Percentiles rank a stretch among this genome's conserved stretches.
These are phyloP conservation scores for Conchocele bisecta DNA, from an alignment of 2,888 invertebrate genomes.

Conservation along the genomic window DNA sequence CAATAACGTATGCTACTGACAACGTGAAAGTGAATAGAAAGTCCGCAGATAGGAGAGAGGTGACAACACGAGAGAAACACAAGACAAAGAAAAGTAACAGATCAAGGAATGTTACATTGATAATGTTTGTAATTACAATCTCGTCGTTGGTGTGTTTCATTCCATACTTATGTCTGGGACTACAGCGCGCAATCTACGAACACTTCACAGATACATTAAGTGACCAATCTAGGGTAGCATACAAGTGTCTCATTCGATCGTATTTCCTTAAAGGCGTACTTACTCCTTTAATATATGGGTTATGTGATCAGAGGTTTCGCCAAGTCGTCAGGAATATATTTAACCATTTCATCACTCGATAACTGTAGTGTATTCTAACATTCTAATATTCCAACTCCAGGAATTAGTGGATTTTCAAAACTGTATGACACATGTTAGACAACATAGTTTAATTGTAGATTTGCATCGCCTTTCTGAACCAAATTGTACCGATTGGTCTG, in stretches of 20 bases:
- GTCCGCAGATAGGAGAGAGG: neutral
- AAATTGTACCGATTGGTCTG: no score
- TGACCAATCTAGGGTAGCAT: neutral
- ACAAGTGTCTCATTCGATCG: neutral
- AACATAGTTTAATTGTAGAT: no score
- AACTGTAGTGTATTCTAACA: no score
- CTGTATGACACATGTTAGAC: no score
- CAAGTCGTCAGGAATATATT: neutral
- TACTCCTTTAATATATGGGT: neutral
- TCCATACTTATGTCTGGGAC: neutral
- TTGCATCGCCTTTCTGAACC: no score
- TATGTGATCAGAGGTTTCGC: neutral
- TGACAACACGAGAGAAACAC: neutral
- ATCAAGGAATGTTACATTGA: neutral
- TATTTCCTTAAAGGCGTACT: neutral
- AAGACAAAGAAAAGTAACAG: neutral
- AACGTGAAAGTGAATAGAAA: neutral
- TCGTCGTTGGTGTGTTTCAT: neutral
- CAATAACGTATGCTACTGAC: neutral
- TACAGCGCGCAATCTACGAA: neutral
- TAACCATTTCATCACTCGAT: no score
- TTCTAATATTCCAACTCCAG: no score
- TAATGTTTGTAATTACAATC: neutral
- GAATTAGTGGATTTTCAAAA: no score
- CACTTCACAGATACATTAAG: neutral